A percentile compares a stretch with the other conserved stretches of the same genome.
These are phyloP conservation scores for Patiria pectinifera DNA, from an alignment of 53 echinoderm and acorn worm species.

Conservation along the genomic window DNA sequence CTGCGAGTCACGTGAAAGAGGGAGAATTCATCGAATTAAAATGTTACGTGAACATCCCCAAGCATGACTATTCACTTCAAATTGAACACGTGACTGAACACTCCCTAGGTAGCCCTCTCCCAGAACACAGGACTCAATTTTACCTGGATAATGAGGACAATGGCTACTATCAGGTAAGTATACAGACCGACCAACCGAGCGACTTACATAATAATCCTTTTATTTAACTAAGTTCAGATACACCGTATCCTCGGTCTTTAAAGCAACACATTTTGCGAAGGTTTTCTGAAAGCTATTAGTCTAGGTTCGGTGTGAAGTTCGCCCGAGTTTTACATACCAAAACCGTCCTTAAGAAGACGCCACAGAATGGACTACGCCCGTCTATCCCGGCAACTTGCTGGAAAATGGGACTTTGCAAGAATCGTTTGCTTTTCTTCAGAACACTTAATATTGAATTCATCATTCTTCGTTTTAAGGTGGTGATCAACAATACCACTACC, in stretches of 20 bases:
- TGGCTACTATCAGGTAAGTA: background rate
- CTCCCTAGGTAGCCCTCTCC: background rate
- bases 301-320: too few relatives aligned
- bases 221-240: too few relatives aligned
- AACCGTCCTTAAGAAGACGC: too few relatives aligned
- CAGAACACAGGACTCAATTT: background rate
- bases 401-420: too few relatives aligned
- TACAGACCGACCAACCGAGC: background rate
- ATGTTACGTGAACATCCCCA: slow-evolving; percentile 50
- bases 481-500: background rate
- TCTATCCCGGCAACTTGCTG: too few relatives aligned
- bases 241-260: too few relatives aligned
- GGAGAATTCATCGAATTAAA: slow-evolving; percentile 1
- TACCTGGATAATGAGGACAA: background rate
- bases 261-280: too few relatives aligned
- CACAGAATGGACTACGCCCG: too few relatives aligned
- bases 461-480: background rate
- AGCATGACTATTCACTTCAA: slow-evolving; percentile 35
- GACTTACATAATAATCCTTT: too few relatives aligned
- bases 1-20: slow-evolving; percentile 19
- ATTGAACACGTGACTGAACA: background rate
- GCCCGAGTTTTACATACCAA: too few relatives aligned
- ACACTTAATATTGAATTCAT: background rate
- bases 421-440: background rate
- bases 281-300: too few relatives aligned